Evolutionary conservation across 2,888 invertebrate genomes (phyloP), one percentile per base, ranked within the genome.

Genomic region (Laspeyria flexula): DNA sequence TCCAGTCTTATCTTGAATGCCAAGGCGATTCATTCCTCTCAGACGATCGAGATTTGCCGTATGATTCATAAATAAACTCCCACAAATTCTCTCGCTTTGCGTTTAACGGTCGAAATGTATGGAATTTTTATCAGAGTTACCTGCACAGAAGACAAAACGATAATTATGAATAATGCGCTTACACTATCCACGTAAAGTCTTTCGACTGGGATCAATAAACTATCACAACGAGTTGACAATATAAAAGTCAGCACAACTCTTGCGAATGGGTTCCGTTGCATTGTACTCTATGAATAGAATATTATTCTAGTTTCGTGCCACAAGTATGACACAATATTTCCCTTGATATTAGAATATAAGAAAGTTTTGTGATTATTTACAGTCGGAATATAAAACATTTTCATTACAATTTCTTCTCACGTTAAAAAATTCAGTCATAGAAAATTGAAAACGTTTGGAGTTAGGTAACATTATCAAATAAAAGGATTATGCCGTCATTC

Each of bases 121-220:
- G 79, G 83, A 83, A 81, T 87, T 87, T 86, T 86, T 83, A 85
- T 84, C 73, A 76, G 77, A 67, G 35, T 15, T 50, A 70, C 76
- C 73, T 74, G 74, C 55, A 39, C 57, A 47, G 45, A 66, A 58
- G 64, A 63, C 34, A 55, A 75, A 65, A 55, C 67, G 69, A 55
- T 69, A n/a, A n/a, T n/a, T n/a, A 87, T 88, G 86, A 88, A 89
- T 89, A 85, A 90, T 89, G 84, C 79, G 83, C 81, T 71, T 65
- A 78, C 73, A 73, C 75, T 77, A 77, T 75, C 71, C 75, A 65
- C 64, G 72, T 77, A 73, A 75, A 72, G 73, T 69, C 57, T 43
- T 60, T 50, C 65, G 67, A 55, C 58, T 38, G 60, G 45, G 64
- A 66, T 68, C 65, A 55, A 60, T 61, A 56, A 67, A 55, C 68